Evolutionary conservation across 1,140 invertebrate genomes (phyloP).

Genomic region (Coptotermes formosanus): DNA sequence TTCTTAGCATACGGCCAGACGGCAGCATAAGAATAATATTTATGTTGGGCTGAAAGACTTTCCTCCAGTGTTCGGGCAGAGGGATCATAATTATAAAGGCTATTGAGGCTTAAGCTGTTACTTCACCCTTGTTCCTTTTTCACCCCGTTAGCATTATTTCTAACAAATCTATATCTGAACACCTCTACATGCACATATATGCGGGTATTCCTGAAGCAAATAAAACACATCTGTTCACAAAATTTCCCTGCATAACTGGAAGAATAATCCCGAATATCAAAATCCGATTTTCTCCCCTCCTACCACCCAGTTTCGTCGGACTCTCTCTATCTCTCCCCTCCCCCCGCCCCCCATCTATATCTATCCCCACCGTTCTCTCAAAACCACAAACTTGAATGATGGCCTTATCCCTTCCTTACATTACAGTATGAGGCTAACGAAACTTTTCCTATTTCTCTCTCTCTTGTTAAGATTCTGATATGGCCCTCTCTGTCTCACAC

Average conservation of each 20-base stretch:
- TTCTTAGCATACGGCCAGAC: too few relatives aligned
- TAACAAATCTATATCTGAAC: background rate
- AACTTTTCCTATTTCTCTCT: background rate
- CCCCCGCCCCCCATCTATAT: background rate
- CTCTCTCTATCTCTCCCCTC: background rate
- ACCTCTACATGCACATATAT: background rate
- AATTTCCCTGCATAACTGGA: slow-evolving; percentile 11
- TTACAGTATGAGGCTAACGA: background rate
- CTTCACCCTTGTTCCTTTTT: background rate
- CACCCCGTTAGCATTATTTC: background rate
- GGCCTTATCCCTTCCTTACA: background rate
- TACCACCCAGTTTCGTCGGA: background rate
- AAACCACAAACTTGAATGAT: slow-evolving; percentile 16
- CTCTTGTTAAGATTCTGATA: background rate
- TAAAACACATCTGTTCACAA: slow-evolving; percentile 10
- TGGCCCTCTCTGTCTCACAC: background rate
- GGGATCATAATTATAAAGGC: background rate
- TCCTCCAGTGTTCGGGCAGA: too few relatives aligned
- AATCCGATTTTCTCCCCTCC: slow-evolving; percentile 8
- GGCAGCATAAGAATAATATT: too few relatives aligned
- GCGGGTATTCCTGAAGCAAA: background rate
- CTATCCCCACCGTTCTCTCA: background rate
- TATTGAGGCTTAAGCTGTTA: background rate
- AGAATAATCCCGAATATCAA: slow-evolving; percentile 19
- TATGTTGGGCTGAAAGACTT: too few relatives aligned